Conservation (phyloP, 2,113 vertebrate genomes). For the Spheniscus mendiculus region DNA sequence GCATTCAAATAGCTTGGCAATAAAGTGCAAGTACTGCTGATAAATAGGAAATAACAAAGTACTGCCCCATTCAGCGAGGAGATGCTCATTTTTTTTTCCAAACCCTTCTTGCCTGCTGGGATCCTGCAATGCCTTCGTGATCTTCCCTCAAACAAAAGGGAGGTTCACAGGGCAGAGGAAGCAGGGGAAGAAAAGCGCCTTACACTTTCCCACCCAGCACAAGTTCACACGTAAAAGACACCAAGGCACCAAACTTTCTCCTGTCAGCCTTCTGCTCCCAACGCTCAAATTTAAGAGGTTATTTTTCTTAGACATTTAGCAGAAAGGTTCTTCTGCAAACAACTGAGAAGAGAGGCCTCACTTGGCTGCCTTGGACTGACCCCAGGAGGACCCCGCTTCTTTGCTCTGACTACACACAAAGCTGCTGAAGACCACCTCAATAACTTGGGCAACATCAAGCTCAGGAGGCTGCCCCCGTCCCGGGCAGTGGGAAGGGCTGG, state of each 20-base stretch:
- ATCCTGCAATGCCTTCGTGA: neutral
- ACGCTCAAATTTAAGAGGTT: neutral
- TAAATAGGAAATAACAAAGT: conserved; percentile 58
- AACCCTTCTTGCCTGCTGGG: conserved; percentile 19
- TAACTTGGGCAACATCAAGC: neutral
- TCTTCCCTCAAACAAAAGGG: conserved; percentile 16
- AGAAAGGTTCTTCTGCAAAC: neutral
- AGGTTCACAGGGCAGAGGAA: conserved; percentile 3
- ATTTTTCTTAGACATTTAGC: neutral
- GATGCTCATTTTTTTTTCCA: neutral
- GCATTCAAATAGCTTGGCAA: conserved; percentile 37
- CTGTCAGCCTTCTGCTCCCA: neutral
- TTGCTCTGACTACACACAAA: neutral
- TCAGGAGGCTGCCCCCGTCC: neutral
- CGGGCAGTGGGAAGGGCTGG: neutral
- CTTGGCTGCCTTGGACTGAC: neutral
- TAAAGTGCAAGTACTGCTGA: neutral
- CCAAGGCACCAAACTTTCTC: neutral
- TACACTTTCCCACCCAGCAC: neutral
- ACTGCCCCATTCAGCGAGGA: neutral
- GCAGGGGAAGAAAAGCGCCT: neutral
- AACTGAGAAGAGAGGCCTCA: neutral
- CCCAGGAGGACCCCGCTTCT: neutral
- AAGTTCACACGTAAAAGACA: neutral
- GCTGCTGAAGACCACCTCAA: neutral